Evolutionary conservation across 2,888 invertebrate species (phyloP).

Genomic region (Machimus atricapillus): DNA sequence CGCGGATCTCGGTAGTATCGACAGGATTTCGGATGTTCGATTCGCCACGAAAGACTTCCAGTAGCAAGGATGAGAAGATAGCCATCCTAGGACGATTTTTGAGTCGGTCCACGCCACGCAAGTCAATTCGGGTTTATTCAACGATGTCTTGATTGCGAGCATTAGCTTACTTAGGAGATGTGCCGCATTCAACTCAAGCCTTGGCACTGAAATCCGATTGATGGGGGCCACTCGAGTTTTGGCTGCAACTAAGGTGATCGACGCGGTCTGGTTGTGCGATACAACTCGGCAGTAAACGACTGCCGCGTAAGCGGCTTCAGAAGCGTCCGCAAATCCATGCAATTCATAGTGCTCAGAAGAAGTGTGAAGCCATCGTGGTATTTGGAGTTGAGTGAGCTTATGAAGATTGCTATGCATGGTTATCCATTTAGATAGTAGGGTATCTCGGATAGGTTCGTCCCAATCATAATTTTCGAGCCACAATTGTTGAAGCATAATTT

Average conservation of each 20-base stretch:
- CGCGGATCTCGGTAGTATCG: background rate
- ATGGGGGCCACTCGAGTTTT: background rate
- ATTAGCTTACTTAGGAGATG: background rate
- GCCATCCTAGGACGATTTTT: background rate
- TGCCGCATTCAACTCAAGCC: background rate
- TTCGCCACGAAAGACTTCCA: constrained; percentile 1
- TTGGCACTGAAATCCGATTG: background rate
- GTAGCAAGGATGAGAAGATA: background rate
- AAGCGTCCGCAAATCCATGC: background rate
- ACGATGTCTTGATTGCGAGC: background rate
- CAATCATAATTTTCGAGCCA: background rate
- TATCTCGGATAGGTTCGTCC: background rate
- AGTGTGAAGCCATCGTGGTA: background rate
- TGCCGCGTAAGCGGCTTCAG: background rate
- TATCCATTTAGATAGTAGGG: background rate
- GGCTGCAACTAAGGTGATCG: background rate
- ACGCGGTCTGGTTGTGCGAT: background rate
- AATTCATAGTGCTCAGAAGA: background rate
- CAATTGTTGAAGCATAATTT: background rate
- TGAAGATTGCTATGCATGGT: background rate
- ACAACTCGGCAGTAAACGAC: background rate
- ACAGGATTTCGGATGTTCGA: background rate
- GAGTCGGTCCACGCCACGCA: constrained; percentile 23
- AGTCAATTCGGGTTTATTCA: background rate
- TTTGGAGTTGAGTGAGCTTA: background rate